Conservation (phyloP, 2,888 invertebrate species). For the Lacanobia oleracea region DNA sequence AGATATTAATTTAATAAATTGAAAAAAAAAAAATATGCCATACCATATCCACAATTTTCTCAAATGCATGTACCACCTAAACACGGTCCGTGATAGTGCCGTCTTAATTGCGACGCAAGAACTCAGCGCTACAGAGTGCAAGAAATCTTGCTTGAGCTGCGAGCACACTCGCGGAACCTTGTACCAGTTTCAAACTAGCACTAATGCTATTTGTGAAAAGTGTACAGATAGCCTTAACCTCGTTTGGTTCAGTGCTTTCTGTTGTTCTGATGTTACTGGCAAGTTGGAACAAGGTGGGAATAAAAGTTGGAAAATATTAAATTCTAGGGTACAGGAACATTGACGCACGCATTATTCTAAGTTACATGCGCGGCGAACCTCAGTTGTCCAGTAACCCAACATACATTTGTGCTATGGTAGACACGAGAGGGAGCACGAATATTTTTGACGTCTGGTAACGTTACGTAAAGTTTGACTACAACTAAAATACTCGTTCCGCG, state of each 20-base stretch:
- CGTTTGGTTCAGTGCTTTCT: constrained; percentile 6
- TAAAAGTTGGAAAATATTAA: not conserved
- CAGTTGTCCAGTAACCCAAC: too few species aligned
- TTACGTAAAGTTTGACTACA: too few species aligned
- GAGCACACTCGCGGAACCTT: constrained; percentile 61
- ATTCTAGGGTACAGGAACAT: too few species aligned
- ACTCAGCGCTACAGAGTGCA: constrained; percentile 70
- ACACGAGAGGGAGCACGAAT: too few species aligned
- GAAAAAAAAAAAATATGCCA: not conserved
- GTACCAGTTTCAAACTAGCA: constrained; percentile 32
- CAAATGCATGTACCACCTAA: constrained; percentile 58
- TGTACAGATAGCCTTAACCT: constrained; percentile 28
- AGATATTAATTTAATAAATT: too few species aligned
- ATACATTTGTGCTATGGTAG: too few species aligned
- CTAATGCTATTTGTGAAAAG: constrained; percentile 32
- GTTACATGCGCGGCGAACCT: too few species aligned
- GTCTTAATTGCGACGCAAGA: constrained; percentile 73
- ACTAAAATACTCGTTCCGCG: too few species aligned
- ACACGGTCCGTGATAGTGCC: constrained; percentile 62
- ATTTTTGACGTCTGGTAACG: too few species aligned
- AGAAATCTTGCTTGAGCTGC: constrained; percentile 66
- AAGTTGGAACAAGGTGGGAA: too few species aligned
- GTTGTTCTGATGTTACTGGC: not conserved
- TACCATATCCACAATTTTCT: constrained; percentile 18
- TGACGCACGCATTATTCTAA: too few species aligned